Evolutionary conservation across 2,888 invertebrate species (phyloP).

Genomic region (Flexamia atlantica): DNA sequence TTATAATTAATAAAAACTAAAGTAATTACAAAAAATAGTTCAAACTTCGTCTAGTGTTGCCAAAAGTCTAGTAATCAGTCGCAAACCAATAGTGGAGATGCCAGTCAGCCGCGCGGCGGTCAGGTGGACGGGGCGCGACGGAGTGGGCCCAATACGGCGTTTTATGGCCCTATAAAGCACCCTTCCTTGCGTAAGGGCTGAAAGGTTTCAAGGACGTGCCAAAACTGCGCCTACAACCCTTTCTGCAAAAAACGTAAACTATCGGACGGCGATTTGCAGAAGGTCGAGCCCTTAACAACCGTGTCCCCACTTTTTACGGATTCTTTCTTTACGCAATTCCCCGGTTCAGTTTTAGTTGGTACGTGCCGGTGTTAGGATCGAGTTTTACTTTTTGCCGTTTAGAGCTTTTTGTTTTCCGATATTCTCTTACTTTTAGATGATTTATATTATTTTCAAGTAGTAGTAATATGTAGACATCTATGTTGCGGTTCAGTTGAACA

Average conservation of each 20-base stretch:
- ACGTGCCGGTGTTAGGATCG: not conserved
- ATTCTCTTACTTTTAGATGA: too few species aligned
- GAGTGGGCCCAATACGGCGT: not conserved
- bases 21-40: too few species aligned
- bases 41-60: too few species aligned
- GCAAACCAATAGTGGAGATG: too few species aligned
- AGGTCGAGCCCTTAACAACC: conserved; percentile 40
- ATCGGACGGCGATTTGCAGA: conserved; percentile 35
- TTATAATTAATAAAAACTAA: too few species aligned
- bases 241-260: conserved; percentile 44
- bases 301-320: conserved; percentile 61
- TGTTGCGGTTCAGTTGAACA: too few species aligned
- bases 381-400: not conserved
- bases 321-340: conserved; percentile 54
- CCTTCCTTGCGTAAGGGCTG: conserved; percentile 58
- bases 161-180: conserved; percentile 45
- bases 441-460: too few species aligned
- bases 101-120: too few species aligned
- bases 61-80: too few species aligned
- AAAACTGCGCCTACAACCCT: conserved; percentile 52
- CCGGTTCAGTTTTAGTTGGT: conserved; percentile 40
- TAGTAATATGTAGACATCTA: too few species aligned
- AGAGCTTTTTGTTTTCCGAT: not conserved
- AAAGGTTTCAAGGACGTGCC: conserved; percentile 58
- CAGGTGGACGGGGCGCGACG: conserved; percentile 9